Base-by-base conservation (phyloP, 2,888 invertebrate genomes). In the Embidobia sp. region DNA sequence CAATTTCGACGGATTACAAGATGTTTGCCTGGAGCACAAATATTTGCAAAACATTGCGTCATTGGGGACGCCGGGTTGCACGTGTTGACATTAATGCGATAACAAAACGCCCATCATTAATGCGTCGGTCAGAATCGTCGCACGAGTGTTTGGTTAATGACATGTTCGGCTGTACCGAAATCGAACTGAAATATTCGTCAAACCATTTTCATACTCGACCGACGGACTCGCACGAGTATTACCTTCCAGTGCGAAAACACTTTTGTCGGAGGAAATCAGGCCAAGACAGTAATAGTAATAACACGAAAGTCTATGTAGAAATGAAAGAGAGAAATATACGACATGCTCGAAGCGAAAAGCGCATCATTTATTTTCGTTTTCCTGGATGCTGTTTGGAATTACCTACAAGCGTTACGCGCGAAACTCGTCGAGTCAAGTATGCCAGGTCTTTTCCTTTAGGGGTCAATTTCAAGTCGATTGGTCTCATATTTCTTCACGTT, bases 371-470 rank as follows among this genome's bases (percentile, higher is more conserved):
- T 70, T 70, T 70, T 51, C 35, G 59, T 42, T 35, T 61, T 27
- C 35, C 19, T 22, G 51, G 18, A 31, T 35, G 70, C 53, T 37
- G 35, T 61, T 59, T 61, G 35, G 35, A 70, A 61, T 59, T 61
- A 61, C 37, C 13, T 51, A 53, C 70, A 53, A 59, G 61, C 51
- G 53, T 61, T 22, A 29, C 70, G 44, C 61, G 18, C 44, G 67
- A 49, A 48, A 49, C 42, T 49, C 33, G 57, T 33, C 42, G 33
- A 29, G 59, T 8, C 70, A 29, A 11, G 16, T 48, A 40, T 37
- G 57, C 72, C 55, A 64, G 73, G 73, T 73, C 64, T 64, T 55
- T 64, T 63, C 16, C 48, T 55, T 46, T 31, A 51, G 42, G 35
- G 49, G 31, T 31, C 57, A 42, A 64, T 49, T 64, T 73, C 57